phyloP scores from a whole-genome alignment of 2,113 vertebrate genomes.

The Austrofundulus limnaeus region DNA sequence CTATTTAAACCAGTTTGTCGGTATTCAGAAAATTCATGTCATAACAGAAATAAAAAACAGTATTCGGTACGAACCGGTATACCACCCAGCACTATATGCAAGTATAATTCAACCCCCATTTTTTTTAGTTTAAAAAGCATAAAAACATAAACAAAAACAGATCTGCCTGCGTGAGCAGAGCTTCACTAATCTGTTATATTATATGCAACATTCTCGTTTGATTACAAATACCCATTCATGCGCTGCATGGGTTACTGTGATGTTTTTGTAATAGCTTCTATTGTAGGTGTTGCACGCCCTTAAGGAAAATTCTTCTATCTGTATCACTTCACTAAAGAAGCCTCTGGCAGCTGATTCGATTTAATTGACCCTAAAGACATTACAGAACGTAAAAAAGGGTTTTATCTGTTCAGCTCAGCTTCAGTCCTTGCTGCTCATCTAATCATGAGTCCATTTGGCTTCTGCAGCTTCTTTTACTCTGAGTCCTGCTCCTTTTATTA shows the following conservation, averaged over 20 bases:
- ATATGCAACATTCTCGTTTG: conserved; percentile 46
- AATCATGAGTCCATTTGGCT: too few relatives aligned
- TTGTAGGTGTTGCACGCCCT: conserved; percentile 37
- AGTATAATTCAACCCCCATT: too few relatives aligned
- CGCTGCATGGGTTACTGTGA: conserved; percentile 17
- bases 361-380: conserved; percentile 41
- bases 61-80: too few relatives aligned
- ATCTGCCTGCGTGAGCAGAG: background rate
- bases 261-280: conserved; percentile 19
- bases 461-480: too few relatives aligned
- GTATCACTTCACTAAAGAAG: conserved; percentile 34
- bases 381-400: background rate
- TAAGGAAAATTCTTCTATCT: conserved; percentile 20
- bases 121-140: too few relatives aligned
- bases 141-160: background rate
- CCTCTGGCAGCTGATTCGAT: conserved; percentile 31
- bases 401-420: too few relatives aligned
- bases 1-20: too few relatives aligned
- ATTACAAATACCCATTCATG: conserved; percentile 18
- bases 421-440: too few relatives aligned
- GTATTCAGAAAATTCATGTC: too few relatives aligned
- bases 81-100: too few relatives aligned
- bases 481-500: background rate
- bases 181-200: background rate
- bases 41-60: too few relatives aligned